These are phyloP conservation scores for Caenorhabditis inopinata DNA, from an alignment of 1,140 invertebrate species.

Conservation along the genomic window DNA sequence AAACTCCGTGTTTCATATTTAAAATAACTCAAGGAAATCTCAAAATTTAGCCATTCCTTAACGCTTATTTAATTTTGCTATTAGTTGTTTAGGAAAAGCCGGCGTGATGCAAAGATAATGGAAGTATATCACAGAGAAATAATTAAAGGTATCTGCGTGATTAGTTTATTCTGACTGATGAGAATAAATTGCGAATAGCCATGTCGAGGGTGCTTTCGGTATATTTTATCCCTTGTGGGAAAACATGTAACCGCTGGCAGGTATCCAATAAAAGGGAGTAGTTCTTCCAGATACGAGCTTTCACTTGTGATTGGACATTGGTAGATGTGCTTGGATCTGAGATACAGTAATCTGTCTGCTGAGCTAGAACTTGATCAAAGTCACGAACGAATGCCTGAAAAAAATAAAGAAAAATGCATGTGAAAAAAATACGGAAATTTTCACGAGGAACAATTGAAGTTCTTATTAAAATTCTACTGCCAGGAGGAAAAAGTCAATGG, in stretches of 20 bases:
- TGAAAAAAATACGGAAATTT: neutral
- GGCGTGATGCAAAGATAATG: too few species aligned
- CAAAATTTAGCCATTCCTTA: too few species aligned
- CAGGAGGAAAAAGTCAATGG: too few species aligned
- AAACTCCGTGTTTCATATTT: too few species aligned
- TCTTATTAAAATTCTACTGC: too few species aligned
- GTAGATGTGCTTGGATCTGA: constrained; percentile 30
- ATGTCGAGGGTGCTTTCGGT: constrained; percentile 8
- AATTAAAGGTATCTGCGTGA: too few species aligned
- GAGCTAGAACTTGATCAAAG: constrained; percentile 31
- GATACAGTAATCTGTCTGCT: constrained; percentile 44
- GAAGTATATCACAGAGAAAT: neutral
- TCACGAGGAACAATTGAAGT: neutral
- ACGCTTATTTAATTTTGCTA: too few species aligned
- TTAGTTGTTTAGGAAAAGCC: too few species aligned
- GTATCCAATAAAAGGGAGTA: neutral
- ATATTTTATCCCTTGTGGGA: constrained; percentile 14
- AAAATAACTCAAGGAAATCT: too few species aligned
- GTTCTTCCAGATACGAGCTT: neutral
- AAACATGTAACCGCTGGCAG: neutral
- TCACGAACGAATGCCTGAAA: constrained; percentile 44
- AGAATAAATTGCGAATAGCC: neutral
- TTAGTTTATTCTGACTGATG: constrained; percentile 1
- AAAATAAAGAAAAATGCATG: neutral
- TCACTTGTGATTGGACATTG: constrained; percentile 21